Base-by-base conservation (phyloP, 64 coral and sea anemone species). In the Porites lutea region DNA sequence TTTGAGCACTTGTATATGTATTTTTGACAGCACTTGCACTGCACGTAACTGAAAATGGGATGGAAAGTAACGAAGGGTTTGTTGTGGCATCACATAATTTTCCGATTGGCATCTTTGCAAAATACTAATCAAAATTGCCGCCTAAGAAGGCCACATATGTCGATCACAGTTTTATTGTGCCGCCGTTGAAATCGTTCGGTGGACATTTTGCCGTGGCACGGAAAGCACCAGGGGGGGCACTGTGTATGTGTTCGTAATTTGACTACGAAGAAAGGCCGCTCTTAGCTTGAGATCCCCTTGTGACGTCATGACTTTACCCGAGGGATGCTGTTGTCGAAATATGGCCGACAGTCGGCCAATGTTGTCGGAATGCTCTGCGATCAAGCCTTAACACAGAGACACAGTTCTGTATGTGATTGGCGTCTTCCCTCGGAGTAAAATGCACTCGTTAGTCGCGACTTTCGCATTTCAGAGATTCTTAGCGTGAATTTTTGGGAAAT, bases 331-430 rank as follows among this genome's bases (percentile, higher is more conserved):
- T 44, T 52, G 48, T 50, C 63, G 61, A 65, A 68, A 68, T 51
- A 84, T 84, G 81, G 81, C 81, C 52, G 81, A 21, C 81, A 2
- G 19, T 84, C 81, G 59, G 79, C 79, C 5, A 82, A 55, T 80
- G 54, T 48, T 63, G 13, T 65, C 65, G 61, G 59, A 68, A 84
- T 49, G 81, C 81, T 69, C 62, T 66, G 44, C 3, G 81, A 52
- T 46, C 63, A 66, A 66, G 63, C 52, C 47, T 49, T 84, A 1
- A 37, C 62, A 20, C 43, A 47, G 3, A 84, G 37, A 52, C 18
- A 84, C 15, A 68, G 11, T 51, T 4, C 46, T 48, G 67, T n/a
- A n/a, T 68, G 64, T 64, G 46, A 64, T 23, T 84, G 81, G 44
- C 18, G 61, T 84, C 7, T 68, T 68, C 4, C 69, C 52, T 18